Conservation (phyloP, 2,113 vertebrate genomes). For the Microcebus tavaratra region DNA sequence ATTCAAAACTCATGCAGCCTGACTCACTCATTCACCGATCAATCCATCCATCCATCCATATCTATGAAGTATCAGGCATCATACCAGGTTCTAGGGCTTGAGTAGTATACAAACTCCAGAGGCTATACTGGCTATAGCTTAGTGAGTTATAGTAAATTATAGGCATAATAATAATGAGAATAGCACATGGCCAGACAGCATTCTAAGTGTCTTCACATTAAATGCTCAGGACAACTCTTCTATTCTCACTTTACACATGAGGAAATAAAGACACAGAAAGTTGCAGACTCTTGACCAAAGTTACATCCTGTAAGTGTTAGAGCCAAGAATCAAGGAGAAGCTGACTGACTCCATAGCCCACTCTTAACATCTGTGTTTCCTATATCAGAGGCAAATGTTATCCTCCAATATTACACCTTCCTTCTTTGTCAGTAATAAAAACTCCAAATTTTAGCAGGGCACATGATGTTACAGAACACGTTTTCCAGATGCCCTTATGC, state of each 20-base stretch:
- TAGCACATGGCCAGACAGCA: not conserved
- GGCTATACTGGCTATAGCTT: not conserved
- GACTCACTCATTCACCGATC: not conserved
- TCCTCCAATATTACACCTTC: not conserved
- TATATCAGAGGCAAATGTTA: not conserved
- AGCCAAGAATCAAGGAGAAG: slow-evolving; percentile 4
- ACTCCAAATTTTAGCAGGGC: not conserved
- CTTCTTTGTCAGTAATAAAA: not conserved
- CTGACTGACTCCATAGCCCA: not conserved
- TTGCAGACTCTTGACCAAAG: not conserved
- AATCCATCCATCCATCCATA: not conserved
- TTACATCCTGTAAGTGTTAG: not conserved
- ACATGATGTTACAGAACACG: not conserved
- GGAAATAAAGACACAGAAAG: not conserved
- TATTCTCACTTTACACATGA: not conserved
- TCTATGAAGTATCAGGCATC: not conserved
- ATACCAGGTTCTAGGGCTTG: not conserved
- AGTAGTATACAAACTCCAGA: not conserved
- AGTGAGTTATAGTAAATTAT: not conserved
- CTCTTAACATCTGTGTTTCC: not conserved
- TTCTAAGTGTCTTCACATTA: slow-evolving; percentile 8
- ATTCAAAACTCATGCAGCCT: not conserved
- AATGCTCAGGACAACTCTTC: not conserved
- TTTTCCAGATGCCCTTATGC: not conserved
- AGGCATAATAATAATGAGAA: not conserved